Percentiles rank a stretch among this genome's conserved stretches.
Conservation (phyloP, 2,797 vertebrate genomes). For the Heliangelus exortis region DNA sequence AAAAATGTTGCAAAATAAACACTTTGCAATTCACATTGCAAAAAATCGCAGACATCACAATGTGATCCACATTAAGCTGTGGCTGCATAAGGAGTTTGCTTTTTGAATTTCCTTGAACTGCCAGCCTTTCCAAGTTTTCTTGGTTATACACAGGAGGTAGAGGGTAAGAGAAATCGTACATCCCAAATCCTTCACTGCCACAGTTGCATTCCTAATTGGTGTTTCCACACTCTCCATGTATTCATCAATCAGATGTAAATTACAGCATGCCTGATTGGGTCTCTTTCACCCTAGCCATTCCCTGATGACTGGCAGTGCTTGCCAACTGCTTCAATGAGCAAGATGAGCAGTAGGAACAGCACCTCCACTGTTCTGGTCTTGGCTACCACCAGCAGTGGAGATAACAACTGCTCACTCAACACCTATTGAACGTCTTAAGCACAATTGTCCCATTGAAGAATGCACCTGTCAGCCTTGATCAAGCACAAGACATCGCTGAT, state of each 20-base stretch:
- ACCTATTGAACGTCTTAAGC: slow-evolving; percentile 13
- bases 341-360: slow-evolving; percentile 30
- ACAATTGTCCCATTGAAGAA: slow-evolving; percentile 40
- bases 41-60: background rate
- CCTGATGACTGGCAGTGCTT: slow-evolving; percentile 62
- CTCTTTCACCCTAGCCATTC: slow-evolving; percentile 52
- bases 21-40: background rate
- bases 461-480: background rate
- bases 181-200: background rate
- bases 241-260: slow-evolving; percentile 72
- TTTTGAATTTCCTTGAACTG: slow-evolving; percentile 42
- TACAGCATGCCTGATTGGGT: slow-evolving; percentile 48
- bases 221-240: slow-evolving; percentile 25
- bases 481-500: background rate
- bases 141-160: background rate
- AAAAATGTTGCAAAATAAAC: slow-evolving; percentile 11
- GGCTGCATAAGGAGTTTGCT: background rate
- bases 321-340: slow-evolving; percentile 69
- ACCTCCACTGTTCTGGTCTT: slow-evolving; percentile 29
- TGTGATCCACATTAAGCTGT: background rate
- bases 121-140: background rate
- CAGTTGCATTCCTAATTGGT: slow-evolving; percentile 16
- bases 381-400: slow-evolving; percentile 24
- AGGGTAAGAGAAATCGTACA: background rate
- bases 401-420: slow-evolving; percentile 61